These are phyloP conservation scores for Mirounga angustirostris DNA, from an alignment of 2,113 vertebrate genomes.

Conservation along the genomic window DNA sequence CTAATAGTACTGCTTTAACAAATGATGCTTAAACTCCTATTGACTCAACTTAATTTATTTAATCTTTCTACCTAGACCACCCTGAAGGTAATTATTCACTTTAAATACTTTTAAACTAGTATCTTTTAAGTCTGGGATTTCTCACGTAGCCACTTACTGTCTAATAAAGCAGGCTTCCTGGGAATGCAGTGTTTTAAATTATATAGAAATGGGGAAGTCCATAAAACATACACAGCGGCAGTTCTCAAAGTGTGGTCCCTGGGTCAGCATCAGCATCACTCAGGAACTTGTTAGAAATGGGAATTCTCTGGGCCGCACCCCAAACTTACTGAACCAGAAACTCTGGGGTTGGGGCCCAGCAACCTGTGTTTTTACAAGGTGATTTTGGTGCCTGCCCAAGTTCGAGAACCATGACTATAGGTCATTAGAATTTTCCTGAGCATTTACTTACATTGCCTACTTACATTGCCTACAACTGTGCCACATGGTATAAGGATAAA, in stretches of 20 bases:
- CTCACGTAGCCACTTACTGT: constrained; percentile 78
- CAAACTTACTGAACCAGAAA: background rate
- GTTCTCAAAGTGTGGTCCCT: background rate
- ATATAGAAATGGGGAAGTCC: constrained; percentile 58
- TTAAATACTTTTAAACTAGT: constrained; percentile 85
- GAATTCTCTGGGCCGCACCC: background rate
- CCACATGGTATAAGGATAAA: background rate
- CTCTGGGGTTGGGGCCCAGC: background rate
- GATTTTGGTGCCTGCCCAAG: background rate
- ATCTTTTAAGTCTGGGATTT: constrained; percentile 83
- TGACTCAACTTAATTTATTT: constrained; percentile 85
- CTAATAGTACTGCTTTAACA: constrained; percentile 82
- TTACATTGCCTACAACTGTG: no score
- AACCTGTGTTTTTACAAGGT: background rate
- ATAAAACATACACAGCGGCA: background rate
- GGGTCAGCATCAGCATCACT: background rate
- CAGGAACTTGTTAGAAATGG: background rate
- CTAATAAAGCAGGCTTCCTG: constrained; percentile 76
- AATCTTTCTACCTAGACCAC: constrained; percentile 85
- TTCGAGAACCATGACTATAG: background rate
- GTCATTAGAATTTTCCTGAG: background rate
- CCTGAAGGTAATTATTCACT: constrained; percentile 85
- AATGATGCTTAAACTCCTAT: constrained; percentile 85
- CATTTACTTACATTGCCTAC: background rate
- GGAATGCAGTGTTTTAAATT: constrained; percentile 84